Evolutionary conservation across 1,140 invertebrate genomes (phyloP), one percentile per base, ranked within the genome.

Genomic region (Lordiphosa mommai): DNA sequence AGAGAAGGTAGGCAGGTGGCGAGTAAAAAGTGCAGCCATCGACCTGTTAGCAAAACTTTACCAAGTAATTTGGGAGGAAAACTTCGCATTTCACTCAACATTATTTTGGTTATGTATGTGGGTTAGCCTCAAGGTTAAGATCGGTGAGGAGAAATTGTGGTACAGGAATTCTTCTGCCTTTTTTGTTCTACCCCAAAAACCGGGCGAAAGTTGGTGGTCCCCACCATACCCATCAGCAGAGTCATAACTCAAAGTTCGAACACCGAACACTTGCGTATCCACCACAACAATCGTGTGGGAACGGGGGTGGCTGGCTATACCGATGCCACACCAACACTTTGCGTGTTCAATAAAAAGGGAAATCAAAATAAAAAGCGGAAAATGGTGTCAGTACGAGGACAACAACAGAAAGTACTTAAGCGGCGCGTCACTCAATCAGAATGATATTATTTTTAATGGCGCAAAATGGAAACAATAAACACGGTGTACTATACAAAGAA

Each of bases 391-490:
- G 79, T 61, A 76, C 72, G 67, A 77, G 72, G 59, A 70, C 64
- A 76, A 84, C 44, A 60, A 61, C n/a, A 50, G 68, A 72, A 77
- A 84, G 77, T 84, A 84, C 77, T 84, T 77, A 84, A 84, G 55
- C 77, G 79, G 64, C 72, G 77, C 77, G 77, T 85, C 77, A 84
- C 68, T 85, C 77, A 84, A 84, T 84, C 79, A 85, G 52, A 84
- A 77, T 72, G 72, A 84, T 84, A 84, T 85, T 84, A 84, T 85
- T 84, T 84, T 84, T 84, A 84, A 84, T 84, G 77, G 77, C 64
- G 68, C 53, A 48, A 71, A 79, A 79, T 79, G 71, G 74, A 77
- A 64, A 51, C 67, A 63, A 74, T 84, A 84, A 82, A 72, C 72
- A 84, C 60, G 56, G 30, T 38, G 50, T 34, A 30, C 16, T 58